Evolutionary conservation across 1,140 invertebrate species (phyloP).

Genomic region (Lithobius niger): DNA sequence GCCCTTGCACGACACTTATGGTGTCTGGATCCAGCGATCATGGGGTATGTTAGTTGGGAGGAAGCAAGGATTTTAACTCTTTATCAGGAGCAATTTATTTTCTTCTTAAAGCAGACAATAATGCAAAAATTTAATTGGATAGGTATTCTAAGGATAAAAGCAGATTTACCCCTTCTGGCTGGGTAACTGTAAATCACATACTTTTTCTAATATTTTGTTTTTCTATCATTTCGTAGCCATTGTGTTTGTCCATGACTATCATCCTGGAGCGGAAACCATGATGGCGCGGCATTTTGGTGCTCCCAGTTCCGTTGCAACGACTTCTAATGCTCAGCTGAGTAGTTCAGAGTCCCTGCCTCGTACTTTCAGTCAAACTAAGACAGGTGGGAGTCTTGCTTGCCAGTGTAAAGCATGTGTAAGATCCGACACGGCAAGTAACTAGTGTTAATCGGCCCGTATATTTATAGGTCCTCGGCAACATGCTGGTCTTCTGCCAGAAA

Average conservation of each 20-base stretch:
- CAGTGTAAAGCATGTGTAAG: background rate
- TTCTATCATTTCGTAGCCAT: conserved; percentile 51
- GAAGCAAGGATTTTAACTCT: no score
- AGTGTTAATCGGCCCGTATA: no score
- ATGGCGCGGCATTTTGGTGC: conserved; percentile 66
- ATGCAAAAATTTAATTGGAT: no score
- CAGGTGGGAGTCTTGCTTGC: background rate
- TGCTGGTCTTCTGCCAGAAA: conserved; percentile 65
- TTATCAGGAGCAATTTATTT: no score
- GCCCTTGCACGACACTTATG: no score
- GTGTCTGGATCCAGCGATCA: no score
- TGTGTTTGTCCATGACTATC: conserved; percentile 92
- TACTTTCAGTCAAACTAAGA: background rate
- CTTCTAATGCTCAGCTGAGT: background rate
- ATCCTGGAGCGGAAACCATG: conserved; percentile 76
- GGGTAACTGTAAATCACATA: background rate
- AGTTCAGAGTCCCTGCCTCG: background rate
- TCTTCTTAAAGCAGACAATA: no score
- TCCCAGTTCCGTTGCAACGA: background rate
- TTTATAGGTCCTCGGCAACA: conserved; percentile 8
- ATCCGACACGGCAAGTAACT: no score
- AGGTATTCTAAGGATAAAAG: no score
- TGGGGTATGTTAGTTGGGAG: no score
- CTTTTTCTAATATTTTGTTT: conserved; percentile 1
- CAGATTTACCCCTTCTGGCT: background rate